These are phyloP conservation scores for Gastrophysa polygoni DNA, from an alignment of 2,888 invertebrate genomes.

Conservation along the genomic window DNA sequence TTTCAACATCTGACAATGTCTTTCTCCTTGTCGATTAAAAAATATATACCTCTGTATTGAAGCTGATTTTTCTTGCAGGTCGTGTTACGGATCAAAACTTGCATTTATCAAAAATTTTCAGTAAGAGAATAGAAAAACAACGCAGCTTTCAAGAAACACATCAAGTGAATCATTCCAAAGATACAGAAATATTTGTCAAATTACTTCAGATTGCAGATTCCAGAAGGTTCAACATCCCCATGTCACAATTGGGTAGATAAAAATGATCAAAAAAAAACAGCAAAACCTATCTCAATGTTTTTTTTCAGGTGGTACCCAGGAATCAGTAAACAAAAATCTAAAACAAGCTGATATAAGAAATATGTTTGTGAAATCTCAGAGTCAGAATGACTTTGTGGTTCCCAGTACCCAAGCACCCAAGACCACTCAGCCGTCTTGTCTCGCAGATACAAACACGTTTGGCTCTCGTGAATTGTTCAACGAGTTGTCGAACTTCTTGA, in stretches of 20 bases:
- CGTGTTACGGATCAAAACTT: slow-evolving; percentile 20
- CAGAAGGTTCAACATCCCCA: slow-evolving; percentile 60
- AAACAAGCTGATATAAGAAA: slow-evolving; percentile 64
- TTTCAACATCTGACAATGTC: too few species aligned
- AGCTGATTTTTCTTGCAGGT: slow-evolving; percentile 34
- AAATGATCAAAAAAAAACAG: neutral
- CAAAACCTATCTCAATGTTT: neutral
- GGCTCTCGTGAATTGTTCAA: slow-evolving; percentile 59
- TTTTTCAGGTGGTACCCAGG: slow-evolving; percentile 8
- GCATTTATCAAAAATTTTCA: slow-evolving; percentile 27
- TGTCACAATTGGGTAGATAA: slow-evolving; percentile 58
- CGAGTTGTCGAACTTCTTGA: slow-evolving; percentile 52
- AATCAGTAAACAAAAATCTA: slow-evolving; percentile 49
- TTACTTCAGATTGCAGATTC: slow-evolving; percentile 61
- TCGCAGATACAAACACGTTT: slow-evolving; percentile 15
- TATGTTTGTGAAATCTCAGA: slow-evolving; percentile 62
- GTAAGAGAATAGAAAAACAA: slow-evolving; percentile 61
- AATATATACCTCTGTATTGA: too few species aligned
- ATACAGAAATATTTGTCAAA: slow-evolving; percentile 58
- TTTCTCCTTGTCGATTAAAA: too few species aligned
- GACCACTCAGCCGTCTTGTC: neutral
- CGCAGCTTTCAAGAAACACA: slow-evolving; percentile 59
- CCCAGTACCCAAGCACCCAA: slow-evolving; percentile 55
- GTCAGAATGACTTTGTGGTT: slow-evolving; percentile 54
- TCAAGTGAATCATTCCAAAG: slow-evolving; percentile 59